Conservation (phyloP, 1,140 invertebrate species). For the Drosophila kepulauana region DNA sequence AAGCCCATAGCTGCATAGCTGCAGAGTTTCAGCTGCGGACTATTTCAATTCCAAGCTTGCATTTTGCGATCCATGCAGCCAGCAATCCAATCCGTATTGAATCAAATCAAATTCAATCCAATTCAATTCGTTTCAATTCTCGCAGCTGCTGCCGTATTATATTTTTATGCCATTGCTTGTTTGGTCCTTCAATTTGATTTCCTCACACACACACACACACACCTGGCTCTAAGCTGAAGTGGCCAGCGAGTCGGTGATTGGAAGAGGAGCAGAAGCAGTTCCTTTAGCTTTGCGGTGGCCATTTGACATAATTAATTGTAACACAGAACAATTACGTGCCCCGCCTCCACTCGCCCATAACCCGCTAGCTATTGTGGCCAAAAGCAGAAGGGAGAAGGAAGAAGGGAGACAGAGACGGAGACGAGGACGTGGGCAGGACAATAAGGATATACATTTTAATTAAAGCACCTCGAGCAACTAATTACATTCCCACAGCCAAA, state of each 20-base stretch:
- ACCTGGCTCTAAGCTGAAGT: slow-evolving; percentile 18
- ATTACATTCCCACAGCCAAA: slow-evolving; percentile 67
- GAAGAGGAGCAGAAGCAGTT: slow-evolving; percentile 8
- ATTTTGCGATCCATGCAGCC: neutral
- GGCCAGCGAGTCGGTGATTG: slow-evolving; percentile 26
- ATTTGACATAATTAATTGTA: slow-evolving; percentile 82
- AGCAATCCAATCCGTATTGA: slow-evolving; percentile 4
- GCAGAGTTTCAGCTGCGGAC: neutral
- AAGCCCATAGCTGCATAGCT: slow-evolving; percentile 26
- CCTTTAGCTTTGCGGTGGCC: slow-evolving; percentile 33
- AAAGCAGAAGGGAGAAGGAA: no score
- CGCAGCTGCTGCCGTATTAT: slow-evolving; percentile 36
- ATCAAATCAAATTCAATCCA: slow-evolving; percentile 8
- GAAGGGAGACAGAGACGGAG: no score
- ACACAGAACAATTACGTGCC: slow-evolving; percentile 76
- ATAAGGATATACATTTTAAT: slow-evolving; percentile 83
- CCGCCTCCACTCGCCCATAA: slow-evolving; percentile 2
- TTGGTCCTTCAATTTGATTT: slow-evolving; percentile 32
- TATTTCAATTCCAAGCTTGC: slow-evolving; percentile 3
- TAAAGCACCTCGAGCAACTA: slow-evolving; percentile 82
- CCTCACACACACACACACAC: slow-evolving; percentile 9
- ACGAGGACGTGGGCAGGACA: slow-evolving; percentile 52
- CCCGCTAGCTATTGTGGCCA: neutral
- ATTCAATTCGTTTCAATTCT: slow-evolving; percentile 46
- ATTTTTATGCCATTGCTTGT: slow-evolving; percentile 37